Evolutionary conservation across 2,113 vertebrate genomes (phyloP).

Genomic region (Gymnogyps californianus): DNA sequence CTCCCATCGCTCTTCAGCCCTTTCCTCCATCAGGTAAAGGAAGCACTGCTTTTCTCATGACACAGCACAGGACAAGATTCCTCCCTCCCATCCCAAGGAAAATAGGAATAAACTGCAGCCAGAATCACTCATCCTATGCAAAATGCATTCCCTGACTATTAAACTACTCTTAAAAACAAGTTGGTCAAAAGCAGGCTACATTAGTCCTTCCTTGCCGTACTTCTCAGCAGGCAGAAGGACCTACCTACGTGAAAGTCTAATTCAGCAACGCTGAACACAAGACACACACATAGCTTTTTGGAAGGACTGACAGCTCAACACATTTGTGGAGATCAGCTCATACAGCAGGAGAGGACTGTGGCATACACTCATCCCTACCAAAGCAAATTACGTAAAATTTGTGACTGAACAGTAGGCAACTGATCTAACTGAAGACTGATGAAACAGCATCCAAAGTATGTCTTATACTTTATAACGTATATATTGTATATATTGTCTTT

Average conservation of each 20-base stretch:
- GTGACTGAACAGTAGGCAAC: neutral
- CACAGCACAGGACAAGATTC: neutral
- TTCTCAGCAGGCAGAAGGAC: neutral
- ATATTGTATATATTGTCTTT: neutral
- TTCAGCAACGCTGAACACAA: neutral
- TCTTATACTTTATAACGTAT: too few species aligned
- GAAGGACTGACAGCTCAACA: neutral
- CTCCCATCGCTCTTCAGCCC: neutral
- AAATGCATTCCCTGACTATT: neutral
- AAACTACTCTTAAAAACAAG: neutral
- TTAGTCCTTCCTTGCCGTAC: neutral
- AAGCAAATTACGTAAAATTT: neutral
- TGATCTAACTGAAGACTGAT: neutral
- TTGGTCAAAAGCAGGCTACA: neutral
- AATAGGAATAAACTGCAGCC: neutral
- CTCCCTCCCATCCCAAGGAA: neutral
- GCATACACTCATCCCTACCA: neutral
- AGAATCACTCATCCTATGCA: neutral
- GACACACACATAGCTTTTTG: neutral
- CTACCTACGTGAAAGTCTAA: accelerated
- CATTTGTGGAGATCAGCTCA: neutral
- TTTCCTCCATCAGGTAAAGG: neutral
- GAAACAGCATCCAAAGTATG: neutral
- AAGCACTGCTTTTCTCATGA: neutral
- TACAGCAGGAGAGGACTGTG: neutral